A percentile compares a stretch with the other conserved stretches of the same genome.
Evolutionary conservation across 2,113 vertebrate genomes (phyloP).

Genomic region (Oncorhynchus clarkii): DNA sequence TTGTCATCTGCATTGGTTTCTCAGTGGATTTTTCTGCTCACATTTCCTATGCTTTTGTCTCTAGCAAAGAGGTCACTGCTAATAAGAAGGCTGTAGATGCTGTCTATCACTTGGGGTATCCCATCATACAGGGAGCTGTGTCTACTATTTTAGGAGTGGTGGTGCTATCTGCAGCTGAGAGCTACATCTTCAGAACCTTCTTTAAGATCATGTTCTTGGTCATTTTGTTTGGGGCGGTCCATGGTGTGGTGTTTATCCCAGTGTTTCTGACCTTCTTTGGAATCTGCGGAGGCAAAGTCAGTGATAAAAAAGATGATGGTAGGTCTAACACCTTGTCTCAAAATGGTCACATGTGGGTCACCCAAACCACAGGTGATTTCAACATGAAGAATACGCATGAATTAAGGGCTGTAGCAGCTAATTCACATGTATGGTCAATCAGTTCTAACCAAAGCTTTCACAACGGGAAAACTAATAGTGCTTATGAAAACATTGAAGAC

Average conservation of each 20-base stretch:
- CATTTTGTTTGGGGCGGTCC: slow-evolving; percentile 56
- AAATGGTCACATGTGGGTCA: background rate
- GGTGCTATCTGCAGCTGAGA: slow-evolving; percentile 60
- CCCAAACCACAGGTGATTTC: too few species aligned
- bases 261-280: slow-evolving; percentile 40
- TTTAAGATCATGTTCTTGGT: slow-evolving; percentile 71
- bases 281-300: slow-evolving; percentile 8
- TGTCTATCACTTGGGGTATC: slow-evolving; percentile 58
- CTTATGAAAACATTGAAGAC: slow-evolving; percentile 52
- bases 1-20: slow-evolving; percentile 69
- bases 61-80: slow-evolving; percentile 41
- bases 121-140: slow-evolving; percentile 41
- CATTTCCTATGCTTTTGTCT: slow-evolving; percentile 63
- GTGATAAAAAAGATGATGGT: background rate
- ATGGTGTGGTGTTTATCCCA: slow-evolving; percentile 65
- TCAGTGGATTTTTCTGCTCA: slow-evolving; percentile 64
- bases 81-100: slow-evolving; percentile 53
- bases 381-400: too few species aligned
- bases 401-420: too few species aligned
- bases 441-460: too few species aligned
- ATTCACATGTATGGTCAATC: too few species aligned
- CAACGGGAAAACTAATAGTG: too few species aligned
- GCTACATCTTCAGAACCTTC: slow-evolving; percentile 64
- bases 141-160: slow-evolving; percentile 73
- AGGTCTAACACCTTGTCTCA: background rate